Evolutionary conservation across 1,140 invertebrate species (phyloP).

Genomic region (Hylaeus volcanicus): DNA sequence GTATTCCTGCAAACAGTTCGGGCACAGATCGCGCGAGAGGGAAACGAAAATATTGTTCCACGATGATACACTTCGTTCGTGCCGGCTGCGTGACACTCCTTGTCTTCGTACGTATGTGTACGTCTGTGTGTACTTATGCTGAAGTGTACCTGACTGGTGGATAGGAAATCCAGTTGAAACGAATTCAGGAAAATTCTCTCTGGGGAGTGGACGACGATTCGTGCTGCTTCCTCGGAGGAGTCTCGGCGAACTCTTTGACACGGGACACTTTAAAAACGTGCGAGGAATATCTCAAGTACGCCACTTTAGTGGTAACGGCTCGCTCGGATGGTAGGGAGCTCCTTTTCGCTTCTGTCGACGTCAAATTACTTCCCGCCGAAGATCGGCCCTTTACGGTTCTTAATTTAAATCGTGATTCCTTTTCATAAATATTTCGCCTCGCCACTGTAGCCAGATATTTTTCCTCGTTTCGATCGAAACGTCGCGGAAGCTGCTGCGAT

Average conservation of each 20-base stretch:
- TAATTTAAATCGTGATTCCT: conserved; percentile 9
- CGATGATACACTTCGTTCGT: conserved; percentile 50
- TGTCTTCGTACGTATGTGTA: background rate
- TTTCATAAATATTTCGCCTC: conserved; percentile 16
- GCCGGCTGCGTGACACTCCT: conserved; percentile 18
- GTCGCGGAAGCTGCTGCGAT: too few relatives aligned
- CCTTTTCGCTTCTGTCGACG: conserved; percentile 15
- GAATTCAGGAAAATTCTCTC: conserved; percentile 65
- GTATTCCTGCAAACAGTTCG: conserved; percentile 22
- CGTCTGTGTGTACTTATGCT: background rate
- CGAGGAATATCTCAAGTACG: conserved; percentile 50
- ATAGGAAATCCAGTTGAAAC: conserved; percentile 60
- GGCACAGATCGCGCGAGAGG: conserved; percentile 23
- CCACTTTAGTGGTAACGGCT: conserved; percentile 52
- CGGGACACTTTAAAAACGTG: conserved; percentile 62
- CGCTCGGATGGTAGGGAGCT: conserved; percentile 4
- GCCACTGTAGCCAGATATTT: background rate
- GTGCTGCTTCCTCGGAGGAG: conserved; percentile 27
- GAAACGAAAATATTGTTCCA: conserved; percentile 62
- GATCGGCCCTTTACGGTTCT: background rate
- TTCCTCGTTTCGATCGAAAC: too few relatives aligned
- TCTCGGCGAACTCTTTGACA: conserved; percentile 55
- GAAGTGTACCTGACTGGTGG: conserved; percentile 26
- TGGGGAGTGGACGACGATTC: conserved; percentile 52
- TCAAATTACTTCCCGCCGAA: conserved; percentile 27